Base-by-base conservation (phyloP, 35 echinoderm and acorn worm genomes). In the Apostichopus californicus region DNA sequence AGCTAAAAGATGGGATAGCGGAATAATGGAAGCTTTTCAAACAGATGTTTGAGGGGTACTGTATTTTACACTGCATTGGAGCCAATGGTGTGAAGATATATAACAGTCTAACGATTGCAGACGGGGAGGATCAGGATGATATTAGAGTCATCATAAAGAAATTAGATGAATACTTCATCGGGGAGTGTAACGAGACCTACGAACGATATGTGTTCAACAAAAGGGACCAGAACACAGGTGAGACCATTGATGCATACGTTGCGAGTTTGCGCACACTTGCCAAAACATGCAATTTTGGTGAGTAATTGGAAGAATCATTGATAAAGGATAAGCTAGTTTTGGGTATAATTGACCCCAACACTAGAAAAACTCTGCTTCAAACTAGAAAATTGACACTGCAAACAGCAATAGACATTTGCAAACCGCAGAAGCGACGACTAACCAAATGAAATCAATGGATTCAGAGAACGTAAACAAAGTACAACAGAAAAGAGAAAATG, bases 161-260 rank as follows among this genome's bases (percentile, higher is more conserved):
- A 60, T 13, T 93, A 4, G 81, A 93, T 77, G 34, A 73, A 55
- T 87, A 93, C 17, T 82, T 86, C 6, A 77, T 78, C 56, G 92
- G 63, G 17, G 5, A 92, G 57, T 78, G 59, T 9, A 87, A 87
- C 20, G 54, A 87, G 63, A 93, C 46, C 2, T 87, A 87, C 55
- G 92, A 93, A 77, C 34, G 92, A 1, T 88, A 88, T 68, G 56
- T 93, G 1, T 88, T 88, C 75, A 93, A 93, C 20, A 93, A 93
- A 15, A 86, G 73, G 52, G 71, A 61, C 12, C 86, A 93, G 73
- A 15, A 88, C 17, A n/a, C 66, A 78, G 92, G 83, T n/a, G 92
- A 93, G 53, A 82, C 81, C 23, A 78, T 78, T 0, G 81, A 93
- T 77, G 83, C 82, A n/a, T 93, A 93, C 55, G 64, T 73, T 9